These are phyloP conservation scores for Tupiocoris notatus DNA, from an alignment of 2,888 invertebrate species.

Conservation along the genomic window DNA sequence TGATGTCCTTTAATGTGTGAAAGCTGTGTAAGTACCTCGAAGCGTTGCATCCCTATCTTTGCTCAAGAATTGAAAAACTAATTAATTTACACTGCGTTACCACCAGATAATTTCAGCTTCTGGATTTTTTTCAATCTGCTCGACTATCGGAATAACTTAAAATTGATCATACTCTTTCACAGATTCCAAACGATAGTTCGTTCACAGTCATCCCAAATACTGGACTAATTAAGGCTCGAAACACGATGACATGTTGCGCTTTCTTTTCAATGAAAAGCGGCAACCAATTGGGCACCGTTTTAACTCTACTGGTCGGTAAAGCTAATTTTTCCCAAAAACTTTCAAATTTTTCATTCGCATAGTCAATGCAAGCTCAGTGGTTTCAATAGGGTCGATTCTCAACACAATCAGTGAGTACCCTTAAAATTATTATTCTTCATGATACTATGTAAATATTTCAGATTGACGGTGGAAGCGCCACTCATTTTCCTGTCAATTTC, in stretches of 20 bases:
- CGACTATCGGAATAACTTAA: too few relatives aligned
- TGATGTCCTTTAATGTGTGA: too few relatives aligned
- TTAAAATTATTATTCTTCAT: too few relatives aligned
- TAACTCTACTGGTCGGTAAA: slow-evolving; percentile 1
- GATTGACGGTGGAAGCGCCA: slow-evolving; percentile 32
- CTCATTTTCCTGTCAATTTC: slow-evolving; percentile 33
- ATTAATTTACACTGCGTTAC: too few relatives aligned
- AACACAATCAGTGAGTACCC: too few relatives aligned
- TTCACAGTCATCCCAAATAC: slow-evolving; percentile 58
- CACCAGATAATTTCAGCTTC: too few relatives aligned
- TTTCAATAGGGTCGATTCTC: background rate
- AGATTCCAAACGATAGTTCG: slow-evolving; percentile 57
- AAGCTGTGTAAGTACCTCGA: too few relatives aligned
- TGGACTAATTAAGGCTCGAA: slow-evolving; percentile 59
- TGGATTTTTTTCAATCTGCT: too few relatives aligned
- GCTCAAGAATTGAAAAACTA: too few relatives aligned
- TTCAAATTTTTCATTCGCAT: background rate
- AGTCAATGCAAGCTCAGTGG: too few relatives aligned
- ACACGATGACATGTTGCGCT: slow-evolving; percentile 57
- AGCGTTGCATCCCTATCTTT: too few relatives aligned
- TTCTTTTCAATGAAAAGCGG: slow-evolving; percentile 52
- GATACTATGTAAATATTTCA: slow-evolving; percentile 3
- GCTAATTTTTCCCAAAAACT: background rate
- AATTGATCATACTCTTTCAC: slow-evolving; percentile 33
- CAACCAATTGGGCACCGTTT: background rate